A percentile compares a stretch with the other conserved stretches of the same genome.
These are phyloP conservation scores for Coregonus sp. DNA, from an alignment of 2,797 vertebrate genomes.

Conservation along the genomic window DNA sequence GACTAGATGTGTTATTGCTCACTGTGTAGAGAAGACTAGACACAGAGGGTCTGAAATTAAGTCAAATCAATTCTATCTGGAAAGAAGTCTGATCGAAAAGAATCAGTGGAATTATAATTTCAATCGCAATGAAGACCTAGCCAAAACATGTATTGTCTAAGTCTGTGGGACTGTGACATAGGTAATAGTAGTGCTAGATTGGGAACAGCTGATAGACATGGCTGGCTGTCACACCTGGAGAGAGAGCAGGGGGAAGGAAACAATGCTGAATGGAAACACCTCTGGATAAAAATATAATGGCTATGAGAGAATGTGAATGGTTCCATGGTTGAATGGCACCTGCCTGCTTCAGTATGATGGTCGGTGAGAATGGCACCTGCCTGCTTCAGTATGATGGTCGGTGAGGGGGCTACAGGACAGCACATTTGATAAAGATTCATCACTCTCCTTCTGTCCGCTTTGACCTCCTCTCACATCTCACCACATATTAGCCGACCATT, in stretches of 20 bases:
- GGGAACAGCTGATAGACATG: background rate
- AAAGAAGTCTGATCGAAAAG: constrained; percentile 46
- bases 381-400: constrained; percentile 14
- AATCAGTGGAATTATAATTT: constrained; percentile 32
- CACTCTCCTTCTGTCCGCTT: constrained; percentile 74
- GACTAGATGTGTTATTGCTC: constrained; percentile 56
- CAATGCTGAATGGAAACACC: background rate
- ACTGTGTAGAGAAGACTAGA: constrained; percentile 14
- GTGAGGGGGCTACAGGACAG: constrained; percentile 61
- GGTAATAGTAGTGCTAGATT: background rate
- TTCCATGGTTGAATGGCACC: constrained; percentile 49
- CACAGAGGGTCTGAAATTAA: constrained; percentile 13
- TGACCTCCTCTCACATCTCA: constrained; percentile 76
- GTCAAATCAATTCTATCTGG: background rate
- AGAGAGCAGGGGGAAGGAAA: background rate
- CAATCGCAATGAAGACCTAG: constrained; percentile 18
- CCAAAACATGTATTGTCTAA: constrained; percentile 16
- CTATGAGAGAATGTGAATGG: constrained; percentile 27
- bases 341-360: no score
- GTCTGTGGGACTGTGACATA: background rate
- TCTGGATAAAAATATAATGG: background rate
- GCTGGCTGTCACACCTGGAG: background rate
- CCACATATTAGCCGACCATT: constrained; percentile 76
- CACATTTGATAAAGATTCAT: constrained; percentile 76
- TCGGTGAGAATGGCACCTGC: constrained; percentile 46